Evolutionary conservation across 2,113 vertebrate species (phyloP), one percentile per base, ranked within the genome.

Genomic region (Scomber japonicus): DNA sequence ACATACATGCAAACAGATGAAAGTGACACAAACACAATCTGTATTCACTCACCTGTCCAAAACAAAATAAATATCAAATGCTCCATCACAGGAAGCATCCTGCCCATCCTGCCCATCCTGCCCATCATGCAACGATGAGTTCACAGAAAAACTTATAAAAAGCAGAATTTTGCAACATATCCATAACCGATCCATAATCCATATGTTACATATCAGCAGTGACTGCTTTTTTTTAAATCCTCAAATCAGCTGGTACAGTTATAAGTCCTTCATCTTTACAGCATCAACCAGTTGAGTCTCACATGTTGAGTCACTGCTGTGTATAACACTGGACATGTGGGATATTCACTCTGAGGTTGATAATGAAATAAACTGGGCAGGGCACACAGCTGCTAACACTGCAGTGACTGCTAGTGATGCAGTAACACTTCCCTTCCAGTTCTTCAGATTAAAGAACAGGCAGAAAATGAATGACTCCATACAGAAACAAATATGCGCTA

Each of bases 1-100:
- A 31, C 57, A 35, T 2, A 30, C 59, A 46, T 5, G 31, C n/a
- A 21, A 30, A 11, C 14, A n/a, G 2, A 48, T 19, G 9, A 17
- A 63, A 17, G 8, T 10, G 40, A 48, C 21, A 11, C 11, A 30
- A 40, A 40, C 2, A 4, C 11, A 15, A 16, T 6, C 62, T 17
- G 19, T 7, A 4, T 50, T 8, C 11, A 71, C 93, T 93, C 75
- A 95, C 95, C 90, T 94, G 91, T 95, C 94, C 12, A 95, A 78
- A 2, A 95, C 80, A 87, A 97, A 97, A 90, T 98, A 98, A 64
- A 98, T 88, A 85, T 99, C 97, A 90, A 98, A 98, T 1, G 96
- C 97, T 75, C 95, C 96, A 78, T 94, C 93, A 85, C 97, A 99
- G 5, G 96, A 96, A 3, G 94, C 93, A 9, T 96, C 94, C 10